Evolutionary conservation across 2,888 invertebrate genomes (phyloP).

Genomic region (Ennomos fuscantarius): DNA sequence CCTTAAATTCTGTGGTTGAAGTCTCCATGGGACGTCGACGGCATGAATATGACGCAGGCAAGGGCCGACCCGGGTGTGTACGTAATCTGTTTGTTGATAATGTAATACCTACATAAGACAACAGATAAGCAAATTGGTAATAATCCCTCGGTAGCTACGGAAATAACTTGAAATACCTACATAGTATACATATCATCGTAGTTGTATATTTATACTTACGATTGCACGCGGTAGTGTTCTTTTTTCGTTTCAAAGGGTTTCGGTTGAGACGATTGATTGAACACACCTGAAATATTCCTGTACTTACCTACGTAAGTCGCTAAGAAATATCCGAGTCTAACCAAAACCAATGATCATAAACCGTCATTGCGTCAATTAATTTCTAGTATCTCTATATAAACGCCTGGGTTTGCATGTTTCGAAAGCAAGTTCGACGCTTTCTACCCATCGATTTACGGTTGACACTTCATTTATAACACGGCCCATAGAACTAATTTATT

Average conservation of each 20-base stretch:
- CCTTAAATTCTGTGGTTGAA: conserved; percentile 11
- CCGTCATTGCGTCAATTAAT: too few relatives aligned
- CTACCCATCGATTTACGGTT: conserved; percentile 9
- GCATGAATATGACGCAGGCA: conserved; percentile 47
- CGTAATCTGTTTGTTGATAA: conserved; percentile 37
- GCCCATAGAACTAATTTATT: conserved; percentile 8
- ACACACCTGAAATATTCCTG: too few relatives aligned
- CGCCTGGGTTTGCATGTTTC: conserved; percentile 7
- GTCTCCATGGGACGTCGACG: conserved; percentile 38
- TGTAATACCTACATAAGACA: conserved; percentile 16
- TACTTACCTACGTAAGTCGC: too few relatives aligned
- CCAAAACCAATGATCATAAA: too few relatives aligned
- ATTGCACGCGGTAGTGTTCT: too few relatives aligned
- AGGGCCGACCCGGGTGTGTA: conserved; percentile 41
- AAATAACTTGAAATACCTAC: too few relatives aligned
- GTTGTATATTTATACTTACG: too few relatives aligned
- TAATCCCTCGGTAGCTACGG: background rate
- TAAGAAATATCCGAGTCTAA: too few relatives aligned
- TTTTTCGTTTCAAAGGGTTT: too few relatives aligned
- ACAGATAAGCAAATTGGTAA: conserved; percentile 28
- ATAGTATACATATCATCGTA: too few relatives aligned
- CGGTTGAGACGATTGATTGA: too few relatives aligned
- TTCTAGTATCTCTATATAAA: background rate
- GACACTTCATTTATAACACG: conserved; percentile 18
- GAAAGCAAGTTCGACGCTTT: conserved; percentile 6